Conservation (phyloP, 2,888 invertebrate genomes). For the Andrena hattorfiana region DNA sequence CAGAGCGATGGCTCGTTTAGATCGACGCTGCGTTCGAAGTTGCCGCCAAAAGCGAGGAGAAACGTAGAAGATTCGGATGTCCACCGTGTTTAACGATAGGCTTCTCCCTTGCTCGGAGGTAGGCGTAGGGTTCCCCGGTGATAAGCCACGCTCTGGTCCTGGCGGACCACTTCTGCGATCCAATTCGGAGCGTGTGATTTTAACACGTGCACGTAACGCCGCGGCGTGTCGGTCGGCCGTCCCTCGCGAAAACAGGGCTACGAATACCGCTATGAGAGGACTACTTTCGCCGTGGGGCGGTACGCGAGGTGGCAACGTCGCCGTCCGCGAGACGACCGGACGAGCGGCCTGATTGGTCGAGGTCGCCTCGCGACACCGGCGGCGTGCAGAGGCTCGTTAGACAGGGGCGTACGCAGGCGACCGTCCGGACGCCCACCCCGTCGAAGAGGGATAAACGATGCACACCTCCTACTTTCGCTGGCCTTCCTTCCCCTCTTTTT, state of each 20-base stretch:
- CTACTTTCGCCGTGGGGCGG: conserved; percentile 73
- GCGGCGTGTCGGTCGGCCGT: conserved; percentile 54
- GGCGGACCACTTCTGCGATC: conserved; percentile 26
- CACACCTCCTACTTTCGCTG: conserved; percentile 73
- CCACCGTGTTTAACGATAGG: neutral
- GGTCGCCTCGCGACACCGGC: conserved; percentile 32
- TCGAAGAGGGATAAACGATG: conserved; percentile 72
- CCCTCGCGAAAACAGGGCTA: conserved; percentile 65
- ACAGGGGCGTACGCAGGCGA: conserved; percentile 80
- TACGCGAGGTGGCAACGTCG: conserved; percentile 85
- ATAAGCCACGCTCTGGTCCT: neutral
- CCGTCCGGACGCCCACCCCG: conserved; percentile 80
- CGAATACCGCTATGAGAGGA: conserved; percentile 63
- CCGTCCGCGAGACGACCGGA: conserved; percentile 75
- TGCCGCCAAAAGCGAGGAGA: conserved; percentile 58
- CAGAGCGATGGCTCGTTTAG: neutral
- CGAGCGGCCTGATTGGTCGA: conserved; percentile 67
- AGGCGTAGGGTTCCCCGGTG: neutral
- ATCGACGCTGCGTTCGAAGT: conserved; percentile 49
- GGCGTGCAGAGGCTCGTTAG: conserved; percentile 63
- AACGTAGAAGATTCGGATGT: conserved; percentile 14
- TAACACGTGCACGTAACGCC: conserved; percentile 62
- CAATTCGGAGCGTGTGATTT: conserved; percentile 56
- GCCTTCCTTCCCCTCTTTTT: conserved; percentile 68
- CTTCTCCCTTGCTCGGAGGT: neutral